These are phyloP conservation scores for Clarias batrachus DNA, from an alignment of 2,113 vertebrate species.

Conservation along the genomic window DNA sequence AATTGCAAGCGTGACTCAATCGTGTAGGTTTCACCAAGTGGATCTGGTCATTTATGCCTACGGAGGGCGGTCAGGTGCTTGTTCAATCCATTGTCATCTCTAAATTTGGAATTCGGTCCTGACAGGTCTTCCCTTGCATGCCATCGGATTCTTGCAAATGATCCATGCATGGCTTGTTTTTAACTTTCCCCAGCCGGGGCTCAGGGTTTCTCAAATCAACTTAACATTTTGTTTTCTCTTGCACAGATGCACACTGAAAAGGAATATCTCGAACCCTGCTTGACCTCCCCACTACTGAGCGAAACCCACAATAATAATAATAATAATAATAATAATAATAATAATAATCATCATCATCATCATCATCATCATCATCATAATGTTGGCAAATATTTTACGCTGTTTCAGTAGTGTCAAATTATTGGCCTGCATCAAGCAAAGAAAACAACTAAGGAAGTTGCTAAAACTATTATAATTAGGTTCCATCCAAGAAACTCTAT, in stretches of 20 bases:
- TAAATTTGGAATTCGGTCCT: background rate
- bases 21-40: background rate
- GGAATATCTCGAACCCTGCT: background rate
- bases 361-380: too few species aligned
- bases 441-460: too few species aligned
- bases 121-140: background rate
- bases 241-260: background rate
- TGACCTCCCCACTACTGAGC: background rate
- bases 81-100: background rate
- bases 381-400: too few species aligned
- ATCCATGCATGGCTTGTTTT: background rate
- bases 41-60: background rate
- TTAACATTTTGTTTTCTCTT: background rate
- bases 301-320: too few species aligned
- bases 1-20: background rate
- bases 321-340: too few species aligned
- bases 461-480: too few species aligned
- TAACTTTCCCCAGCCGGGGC: too few species aligned
- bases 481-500: too few species aligned
- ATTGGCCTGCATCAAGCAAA: too few species aligned
- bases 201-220: background rate
- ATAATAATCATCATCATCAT: too few species aligned
- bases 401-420: too few species aligned
- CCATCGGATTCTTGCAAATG: background rate
- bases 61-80: background rate